phyloP scores from a whole-genome alignment of 2,888 invertebrate genomes.

The Leptinotarsa tumamoca region DNA sequence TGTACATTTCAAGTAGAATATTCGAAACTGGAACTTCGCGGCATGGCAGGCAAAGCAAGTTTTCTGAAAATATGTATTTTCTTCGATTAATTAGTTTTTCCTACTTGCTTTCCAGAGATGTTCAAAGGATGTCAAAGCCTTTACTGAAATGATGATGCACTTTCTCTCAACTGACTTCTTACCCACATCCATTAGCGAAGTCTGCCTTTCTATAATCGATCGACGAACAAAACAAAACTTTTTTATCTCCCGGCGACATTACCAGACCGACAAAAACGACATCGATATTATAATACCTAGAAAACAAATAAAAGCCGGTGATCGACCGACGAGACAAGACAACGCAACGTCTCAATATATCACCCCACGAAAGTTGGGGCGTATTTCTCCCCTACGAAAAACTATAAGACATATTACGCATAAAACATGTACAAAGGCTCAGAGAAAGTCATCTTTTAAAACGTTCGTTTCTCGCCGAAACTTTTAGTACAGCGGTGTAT shows the following conservation, averaged over 20 bases:
- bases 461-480: slow-evolving; percentile 25
- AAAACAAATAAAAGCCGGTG: slow-evolving; percentile 32
- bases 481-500: slow-evolving; percentile 15
- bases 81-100: too few relatives aligned
- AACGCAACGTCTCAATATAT: slow-evolving; percentile 34
- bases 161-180: neutral
- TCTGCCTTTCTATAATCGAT: slow-evolving; percentile 19
- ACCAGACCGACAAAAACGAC: slow-evolving; percentile 24
- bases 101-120: too few relatives aligned
- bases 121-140: neutral
- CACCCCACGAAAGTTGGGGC: slow-evolving; percentile 31
- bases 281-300: slow-evolving; percentile 25
- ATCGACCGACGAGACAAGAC: slow-evolving; percentile 30
- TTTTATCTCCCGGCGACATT: slow-evolving; percentile 25
- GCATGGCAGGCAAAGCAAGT: too few relatives aligned
- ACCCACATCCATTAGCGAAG: neutral
- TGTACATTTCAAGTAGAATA: too few relatives aligned
- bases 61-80: too few relatives aligned
- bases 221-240: slow-evolving; percentile 14
- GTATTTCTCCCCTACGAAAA: slow-evolving; percentile 24
- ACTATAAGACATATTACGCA: slow-evolving; percentile 41
- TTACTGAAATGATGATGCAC: neutral
- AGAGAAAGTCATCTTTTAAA: slow-evolving; percentile 31
- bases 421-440: slow-evolving; percentile 38
- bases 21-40: too few relatives aligned